Percentiles rank a stretch among this genome's conserved stretches.
phyloP scores from a whole-genome alignment of 2,888 invertebrate genomes.

The Xanthorhoe spadicearia region DNA sequence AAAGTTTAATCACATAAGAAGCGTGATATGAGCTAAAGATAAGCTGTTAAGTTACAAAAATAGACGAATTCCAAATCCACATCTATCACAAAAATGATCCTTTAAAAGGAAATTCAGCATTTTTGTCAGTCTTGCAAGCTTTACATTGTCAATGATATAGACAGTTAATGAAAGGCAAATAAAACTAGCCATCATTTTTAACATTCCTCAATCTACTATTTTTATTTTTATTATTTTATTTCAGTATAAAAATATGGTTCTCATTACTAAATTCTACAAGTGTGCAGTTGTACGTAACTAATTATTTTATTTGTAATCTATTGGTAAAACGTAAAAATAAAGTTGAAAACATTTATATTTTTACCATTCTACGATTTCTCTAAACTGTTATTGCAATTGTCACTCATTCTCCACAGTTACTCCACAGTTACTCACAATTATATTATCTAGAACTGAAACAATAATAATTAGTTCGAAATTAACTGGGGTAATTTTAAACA shows the following conservation, averaged over 20 bases:
- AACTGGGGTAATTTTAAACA: background rate
- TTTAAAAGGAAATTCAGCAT: constrained; percentile 72
- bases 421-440: background rate
- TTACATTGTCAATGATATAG: constrained; percentile 64
- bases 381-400: constrained; percentile 29
- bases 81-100: constrained; percentile 71
- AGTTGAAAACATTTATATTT: background rate
- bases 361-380: constrained; percentile 15
- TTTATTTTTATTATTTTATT: constrained; percentile 12
- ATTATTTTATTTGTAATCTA: background rate
- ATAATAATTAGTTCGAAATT: background rate
- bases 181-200: constrained; percentile 13
- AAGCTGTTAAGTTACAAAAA: constrained; percentile 66
- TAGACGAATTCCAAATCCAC: constrained; percentile 68
- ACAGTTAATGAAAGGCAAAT: constrained; percentile 37
- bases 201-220: constrained; percentile 10
- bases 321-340: no score
- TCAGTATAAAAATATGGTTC: constrained; percentile 22
- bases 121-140: constrained; percentile 79
- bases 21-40: constrained; percentile 45
- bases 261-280: background rate
- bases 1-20: constrained; percentile 11
- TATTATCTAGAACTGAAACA: background rate
- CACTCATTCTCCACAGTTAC: constrained; percentile 18
- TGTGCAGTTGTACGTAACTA: constrained; percentile 10